Base-by-base conservation (phyloP, 53 echinoderm and acorn worm genomes). In the Patiria pectinifera region DNA sequence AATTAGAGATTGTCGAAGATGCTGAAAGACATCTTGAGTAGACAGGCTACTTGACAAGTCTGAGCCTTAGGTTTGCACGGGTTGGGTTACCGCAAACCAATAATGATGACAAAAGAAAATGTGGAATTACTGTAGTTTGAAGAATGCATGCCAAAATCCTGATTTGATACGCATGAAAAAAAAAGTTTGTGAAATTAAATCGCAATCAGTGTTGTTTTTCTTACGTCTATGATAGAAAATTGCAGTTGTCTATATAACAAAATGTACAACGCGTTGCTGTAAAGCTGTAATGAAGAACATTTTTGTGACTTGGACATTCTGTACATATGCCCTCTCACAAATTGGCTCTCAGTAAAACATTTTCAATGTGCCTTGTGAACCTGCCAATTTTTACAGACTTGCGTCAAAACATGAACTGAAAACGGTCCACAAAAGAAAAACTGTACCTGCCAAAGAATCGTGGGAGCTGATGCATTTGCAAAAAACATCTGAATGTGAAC, bases 141-240 rank as follows among this genome's bases (percentile, higher is more conserved):
- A 82, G 82, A 82, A 53, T 82, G 82, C 82, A 82, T 82, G 82
- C 82, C 59, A 58, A 46, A 45, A 35, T 10, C 12, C 19, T 21
- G 49, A 82, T 21, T 82, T 58, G 22, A 82, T n/a, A 53, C 5
- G n/a, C 21, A 48, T 4, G 59, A 53, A 11, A 82, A 59, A 58
- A 82, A 58, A n/a, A n/a, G 58, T 6, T 2, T 23, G 10, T 74
- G 74, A n/a, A 74, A 74, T 74, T 74, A 5, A 53, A 53, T 53
- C 8, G 69, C 69, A 69, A 69, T 69, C 69, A 23, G 74, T 23
- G 74, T 74, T 18, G 74, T 24, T 23, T 74, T 24, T 24, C 74
- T 13, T 82, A 11, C 8, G 79, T 1, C 49, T 53, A 22, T 22
- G 53, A 59, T 0, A 4, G 18, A 82, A 82, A 45, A 82, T 22